Evolutionary conservation across 2,797 vertebrate species (phyloP), one percentile per base, ranked within the genome.

Genomic region (Gobionotothen gibberifrons): DNA sequence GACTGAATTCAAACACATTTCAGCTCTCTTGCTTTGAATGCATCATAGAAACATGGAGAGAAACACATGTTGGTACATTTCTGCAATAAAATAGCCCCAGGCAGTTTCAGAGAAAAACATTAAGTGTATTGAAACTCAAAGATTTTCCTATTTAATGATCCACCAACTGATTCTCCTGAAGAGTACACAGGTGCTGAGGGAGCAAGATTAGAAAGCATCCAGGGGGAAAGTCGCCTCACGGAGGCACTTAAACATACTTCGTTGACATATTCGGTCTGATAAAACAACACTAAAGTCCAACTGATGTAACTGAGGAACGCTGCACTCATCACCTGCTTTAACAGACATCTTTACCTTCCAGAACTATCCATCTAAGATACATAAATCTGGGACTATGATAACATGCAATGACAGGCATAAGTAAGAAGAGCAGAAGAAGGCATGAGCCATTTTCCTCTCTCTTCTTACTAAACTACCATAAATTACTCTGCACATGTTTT

Each of bases 1-100:
- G 85, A 91, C 86, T 89, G 81, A 85, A 90, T 63, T 62, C 62
- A 75, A 84, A 90, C 47, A 63, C 63, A 72, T 83, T 81, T 73
- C 84, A 88, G 72, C 74, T 86, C 74, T 72, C 51, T 75, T 66
- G 15, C 57, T 78, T 66, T 67, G n/a, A 54, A 56, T 4, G 58
- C 75, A 62, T 78, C 52, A 78, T 52, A 79, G 43, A 68, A 36
- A 59, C 60, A 32, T 53, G 26, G 43, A 58, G 51, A 78, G 70
- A 76, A 70, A 47, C 19, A 19, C 44, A 44, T 16, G 14, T 21
- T 11, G 43, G 40, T 58, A 43, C 22, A 47, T 56, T 29, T 19
- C 58, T 53, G 40, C 17, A 72, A 6, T 22, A 57, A 52, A 65
- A 60, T 22, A 77, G 53, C 61, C 9, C 0, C 51, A 55, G 59